phyloP scores from a whole-genome alignment of 2,113 vertebrate genomes.

The Muntiacus muntjak region DNA sequence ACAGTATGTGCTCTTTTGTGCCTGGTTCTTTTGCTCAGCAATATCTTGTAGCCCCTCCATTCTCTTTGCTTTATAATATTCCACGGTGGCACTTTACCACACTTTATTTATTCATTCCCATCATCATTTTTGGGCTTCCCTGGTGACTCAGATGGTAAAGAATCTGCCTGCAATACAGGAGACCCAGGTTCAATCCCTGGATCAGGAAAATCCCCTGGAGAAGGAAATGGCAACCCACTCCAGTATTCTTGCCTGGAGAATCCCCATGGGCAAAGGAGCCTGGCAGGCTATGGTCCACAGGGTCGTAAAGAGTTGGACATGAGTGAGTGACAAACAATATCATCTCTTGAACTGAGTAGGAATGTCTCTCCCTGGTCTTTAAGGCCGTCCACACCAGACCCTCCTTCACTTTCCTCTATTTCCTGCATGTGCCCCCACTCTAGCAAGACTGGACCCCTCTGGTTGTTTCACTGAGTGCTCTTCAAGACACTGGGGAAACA shows the following conservation, averaged over 20 bases:
- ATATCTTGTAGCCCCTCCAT: background rate
- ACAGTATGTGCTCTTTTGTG: background rate
- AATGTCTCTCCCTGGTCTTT: background rate
- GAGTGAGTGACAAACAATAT: background rate
- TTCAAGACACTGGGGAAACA: background rate
- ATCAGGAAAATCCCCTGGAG: background rate
- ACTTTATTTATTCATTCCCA: background rate
- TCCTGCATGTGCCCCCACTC: fast-evolving
- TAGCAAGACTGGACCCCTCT: background rate
- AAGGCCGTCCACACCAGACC: background rate
- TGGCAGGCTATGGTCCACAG: background rate
- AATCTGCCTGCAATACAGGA: background rate
- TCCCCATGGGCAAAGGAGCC: background rate
- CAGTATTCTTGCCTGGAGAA: background rate
- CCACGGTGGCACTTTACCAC: background rate
- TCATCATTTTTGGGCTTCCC: background rate
- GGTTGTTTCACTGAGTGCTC: background rate
- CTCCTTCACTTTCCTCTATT: background rate
- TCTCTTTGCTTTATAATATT: background rate
- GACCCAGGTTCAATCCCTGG: background rate
- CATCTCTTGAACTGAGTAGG: background rate
- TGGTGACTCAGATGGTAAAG: background rate
- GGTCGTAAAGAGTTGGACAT: background rate
- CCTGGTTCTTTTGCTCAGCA: background rate
- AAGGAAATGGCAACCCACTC: background rate